Evolutionary conservation across 2,797 vertebrate genomes (phyloP), one percentile per base, ranked within the genome.

Genomic region (Calcarius lapponicus): DNA sequence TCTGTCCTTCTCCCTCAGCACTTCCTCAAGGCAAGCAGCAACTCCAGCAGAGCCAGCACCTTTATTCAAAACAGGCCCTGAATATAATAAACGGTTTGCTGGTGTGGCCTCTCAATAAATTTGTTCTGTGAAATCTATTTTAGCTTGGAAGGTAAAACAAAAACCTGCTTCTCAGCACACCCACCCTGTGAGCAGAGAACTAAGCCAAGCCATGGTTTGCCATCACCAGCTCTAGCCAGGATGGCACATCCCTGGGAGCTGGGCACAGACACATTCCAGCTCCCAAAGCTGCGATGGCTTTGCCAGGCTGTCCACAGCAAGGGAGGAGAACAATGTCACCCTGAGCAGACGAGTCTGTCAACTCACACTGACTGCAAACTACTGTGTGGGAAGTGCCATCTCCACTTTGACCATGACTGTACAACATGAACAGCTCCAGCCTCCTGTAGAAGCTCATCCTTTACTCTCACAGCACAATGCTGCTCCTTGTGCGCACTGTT

Each of bases 311-410:
- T 67, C 81, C 86, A 28, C 38, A 82, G 84, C 38, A 17, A 32
- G 28, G 28, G 31, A 74, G 18, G 29, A 29, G 34, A 89, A 45
- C 38, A 3, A 21, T 2, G 17, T 65, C 65, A 89, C 50, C 38
- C 42, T 9, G 50, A 75, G 65, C 80, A 74, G 65, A 58, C 0
- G 0, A 70, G 87, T 50, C 69, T 90, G 75, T 45, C 93, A 48
- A 7, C 0, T 1, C 54, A 51, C 54, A 32, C 22, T 0, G 0
- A 14, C 74, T 38, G 73, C 0, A 2, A 82, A 56, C 34, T 47
- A 56, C 8, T 42, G 4, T 0, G 7, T 62, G 74, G 74, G 86
- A 87, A 66, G 71, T 82, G 83, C 71, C 29, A 29, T 13, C 75
- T 87, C 85, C 62, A 47, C 22, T 17, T 2, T 58, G 85, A 65